Evolutionary conservation across 2,888 invertebrate species (phyloP).

Genomic region (Rhabditophanes sp.): DNA sequence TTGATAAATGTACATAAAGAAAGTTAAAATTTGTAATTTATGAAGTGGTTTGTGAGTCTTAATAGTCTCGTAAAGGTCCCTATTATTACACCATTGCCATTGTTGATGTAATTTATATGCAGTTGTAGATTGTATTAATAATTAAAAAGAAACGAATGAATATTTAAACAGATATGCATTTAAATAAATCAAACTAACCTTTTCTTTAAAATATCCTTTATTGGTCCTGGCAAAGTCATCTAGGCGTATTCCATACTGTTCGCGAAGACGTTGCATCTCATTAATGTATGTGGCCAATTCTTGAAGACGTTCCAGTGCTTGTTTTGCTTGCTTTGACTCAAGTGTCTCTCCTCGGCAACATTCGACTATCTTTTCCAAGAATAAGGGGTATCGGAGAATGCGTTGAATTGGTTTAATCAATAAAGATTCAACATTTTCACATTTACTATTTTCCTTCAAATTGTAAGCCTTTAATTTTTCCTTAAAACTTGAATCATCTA

Average conservation of each 20-base stretch:
- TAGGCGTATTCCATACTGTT: slow-evolving; percentile 18
- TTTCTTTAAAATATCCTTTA: background rate
- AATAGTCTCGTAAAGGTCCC: no score
- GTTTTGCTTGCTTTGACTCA: slow-evolving; percentile 8
- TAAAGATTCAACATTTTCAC: slow-evolving; percentile 17
- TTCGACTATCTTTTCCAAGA: slow-evolving; percentile 15
- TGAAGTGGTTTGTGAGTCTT: no score
- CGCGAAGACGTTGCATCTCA: slow-evolving; percentile 36
- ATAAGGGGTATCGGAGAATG: slow-evolving; percentile 23
- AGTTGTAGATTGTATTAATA: no score
- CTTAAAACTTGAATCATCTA: no score
- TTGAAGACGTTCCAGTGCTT: slow-evolving; percentile 27
- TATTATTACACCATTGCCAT: no score
- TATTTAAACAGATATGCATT: no score
- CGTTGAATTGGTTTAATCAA: slow-evolving; percentile 39
- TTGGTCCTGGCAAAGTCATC: slow-evolving; percentile 7
- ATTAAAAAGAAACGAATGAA: no score
- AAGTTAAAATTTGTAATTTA: no score
- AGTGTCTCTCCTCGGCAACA: slow-evolving; percentile 13
- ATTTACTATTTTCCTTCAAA: no score
- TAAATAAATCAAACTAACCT: slow-evolving; percentile 4
- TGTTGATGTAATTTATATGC: no score
- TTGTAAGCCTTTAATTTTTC: no score
- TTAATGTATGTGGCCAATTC: slow-evolving; percentile 33
- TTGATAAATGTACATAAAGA: no score